phyloP scores from a whole-genome alignment of 2,113 vertebrate genomes.

The Saccopteryx leptura region DNA sequence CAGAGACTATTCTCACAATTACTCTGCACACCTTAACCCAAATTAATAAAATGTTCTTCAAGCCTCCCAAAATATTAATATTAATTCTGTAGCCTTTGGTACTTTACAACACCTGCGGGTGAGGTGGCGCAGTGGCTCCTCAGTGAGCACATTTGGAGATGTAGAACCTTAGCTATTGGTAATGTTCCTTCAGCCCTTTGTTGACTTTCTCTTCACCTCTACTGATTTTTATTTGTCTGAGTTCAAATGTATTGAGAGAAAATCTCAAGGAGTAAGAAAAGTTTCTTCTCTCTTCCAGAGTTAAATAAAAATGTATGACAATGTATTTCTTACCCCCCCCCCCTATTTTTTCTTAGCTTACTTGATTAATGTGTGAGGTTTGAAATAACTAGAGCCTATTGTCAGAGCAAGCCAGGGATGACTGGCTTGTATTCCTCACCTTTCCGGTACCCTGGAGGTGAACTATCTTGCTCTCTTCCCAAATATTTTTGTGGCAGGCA shows the following conservation, averaged over 20 bases:
- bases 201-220: background rate
- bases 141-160: background rate
- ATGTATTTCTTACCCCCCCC: background rate
- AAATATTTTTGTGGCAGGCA: background rate
- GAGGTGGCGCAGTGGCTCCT: too few species aligned
- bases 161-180: background rate
- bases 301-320: background rate
- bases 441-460: background rate
- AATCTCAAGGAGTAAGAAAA: background rate
- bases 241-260: background rate
- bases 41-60: too few species aligned
- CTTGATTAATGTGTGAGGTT: background rate
- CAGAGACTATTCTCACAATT: too few species aligned
- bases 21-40: too few species aligned
- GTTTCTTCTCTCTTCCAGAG: background rate
- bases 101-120: too few species aligned
- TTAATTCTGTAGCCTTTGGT: too few species aligned
- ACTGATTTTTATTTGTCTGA: background rate
- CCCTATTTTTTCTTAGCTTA: background rate
- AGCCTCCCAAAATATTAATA: too few species aligned
- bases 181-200: background rate
- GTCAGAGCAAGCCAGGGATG: background rate
- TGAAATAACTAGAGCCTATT: constrained; percentile 9
- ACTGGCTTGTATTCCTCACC: too few species aligned
- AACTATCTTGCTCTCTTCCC: background rate